Evolutionary conservation across 2,797 vertebrate genomes (phyloP).

Genomic region (Cygnus olor): DNA sequence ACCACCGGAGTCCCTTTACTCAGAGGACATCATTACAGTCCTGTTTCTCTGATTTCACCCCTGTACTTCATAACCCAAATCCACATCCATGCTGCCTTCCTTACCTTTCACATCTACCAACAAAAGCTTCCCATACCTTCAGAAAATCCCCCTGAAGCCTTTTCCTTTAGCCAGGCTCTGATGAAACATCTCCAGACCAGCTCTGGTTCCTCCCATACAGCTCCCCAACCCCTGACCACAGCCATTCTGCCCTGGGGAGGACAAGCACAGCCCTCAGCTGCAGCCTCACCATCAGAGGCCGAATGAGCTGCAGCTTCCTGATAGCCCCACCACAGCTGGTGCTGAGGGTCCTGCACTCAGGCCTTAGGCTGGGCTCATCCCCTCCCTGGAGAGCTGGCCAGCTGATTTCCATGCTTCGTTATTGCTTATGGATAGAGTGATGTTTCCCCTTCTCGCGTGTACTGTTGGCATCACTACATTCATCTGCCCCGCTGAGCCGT

Average conservation of each 20-base stretch:
- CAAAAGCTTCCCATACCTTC: background rate
- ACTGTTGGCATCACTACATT: background rate
- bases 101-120: background rate
- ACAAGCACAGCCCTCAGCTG: background rate
- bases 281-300: background rate
- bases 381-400: background rate
- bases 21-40: background rate
- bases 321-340: background rate
- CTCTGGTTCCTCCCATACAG: background rate
- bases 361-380: background rate
- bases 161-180: background rate
- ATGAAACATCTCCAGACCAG: background rate
- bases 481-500: background rate
- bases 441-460: fast-evolving
- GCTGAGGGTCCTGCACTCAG: background rate
- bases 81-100: background rate
- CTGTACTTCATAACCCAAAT: background rate
- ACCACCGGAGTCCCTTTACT: background rate
- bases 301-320: background rate
- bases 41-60: background rate
- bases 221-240: background rate
- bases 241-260: background rate
- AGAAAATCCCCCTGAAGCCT: background rate
- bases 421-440: background rate
- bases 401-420: too few species aligned